These are phyloP conservation scores for Sipha maydis DNA, from an alignment of 2,888 invertebrate species.

Conservation along the genomic window DNA sequence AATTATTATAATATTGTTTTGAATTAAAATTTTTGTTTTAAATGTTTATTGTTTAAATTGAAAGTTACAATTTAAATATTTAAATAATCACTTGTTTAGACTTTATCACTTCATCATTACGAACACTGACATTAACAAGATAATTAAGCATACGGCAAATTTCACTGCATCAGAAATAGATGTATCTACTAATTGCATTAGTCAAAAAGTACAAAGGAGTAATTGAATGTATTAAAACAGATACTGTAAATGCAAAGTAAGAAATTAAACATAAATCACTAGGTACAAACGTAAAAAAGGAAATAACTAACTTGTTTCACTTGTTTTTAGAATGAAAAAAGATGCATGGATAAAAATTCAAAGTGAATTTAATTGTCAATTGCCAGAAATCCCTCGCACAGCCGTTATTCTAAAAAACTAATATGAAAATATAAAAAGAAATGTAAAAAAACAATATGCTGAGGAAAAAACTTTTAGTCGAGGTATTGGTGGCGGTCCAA, in stretches of 20 bases:
- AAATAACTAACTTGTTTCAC: not conserved
- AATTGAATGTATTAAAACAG: not conserved
- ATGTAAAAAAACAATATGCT: conserved; percentile 27
- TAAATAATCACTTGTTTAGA: no score
- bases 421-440: conserved; percentile 4
- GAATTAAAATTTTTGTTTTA: no score
- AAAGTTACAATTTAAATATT: no score
- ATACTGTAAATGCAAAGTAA: conserved; percentile 25
- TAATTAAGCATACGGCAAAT: not conserved
- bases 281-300: not conserved
- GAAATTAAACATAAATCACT: conserved; percentile 10
- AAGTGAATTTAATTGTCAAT: conserved; percentile 11
- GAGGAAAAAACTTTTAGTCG: not conserved
- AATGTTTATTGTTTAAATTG: no score
- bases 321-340: conserved; percentile 20
- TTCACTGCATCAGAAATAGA: not conserved
- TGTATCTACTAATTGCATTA: not conserved
- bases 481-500: conserved; percentile 21
- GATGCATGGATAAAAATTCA: conserved; percentile 12
- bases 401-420: conserved; percentile 8
- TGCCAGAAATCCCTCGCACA: not conserved
- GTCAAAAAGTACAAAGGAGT: conserved; percentile 3
- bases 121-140: conserved; percentile 1
- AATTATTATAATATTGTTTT: no score
- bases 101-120: not conserved